Evolutionary conservation across 2,797 vertebrate species (phyloP), one percentile per base, ranked within the genome.

Genomic region (Pyrocephalus nanus): DNA sequence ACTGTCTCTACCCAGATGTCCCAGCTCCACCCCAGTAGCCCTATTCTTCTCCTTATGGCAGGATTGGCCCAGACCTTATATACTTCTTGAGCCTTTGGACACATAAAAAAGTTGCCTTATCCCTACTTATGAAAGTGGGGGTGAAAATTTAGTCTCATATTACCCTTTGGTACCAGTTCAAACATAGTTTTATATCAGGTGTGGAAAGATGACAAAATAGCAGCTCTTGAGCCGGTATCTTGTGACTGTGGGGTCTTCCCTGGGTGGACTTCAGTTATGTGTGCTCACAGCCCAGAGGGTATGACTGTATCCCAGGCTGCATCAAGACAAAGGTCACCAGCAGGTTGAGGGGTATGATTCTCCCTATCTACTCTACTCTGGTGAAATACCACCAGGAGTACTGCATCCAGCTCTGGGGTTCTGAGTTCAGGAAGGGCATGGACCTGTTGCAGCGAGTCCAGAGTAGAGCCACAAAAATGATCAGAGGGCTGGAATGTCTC

Each of bases 401-500:
- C 38, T 55, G n/a, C 3, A 0, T 75, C 10, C 69, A 71, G 20
- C 57, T 61, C 30, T 3, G 8, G 16, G 3, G 6, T 6, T 47
- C 20, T 26, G 26, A 54, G 6, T 6, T 17, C 9, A 43, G 12
- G 12, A 64, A 45, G 8, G 25, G 27, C 13, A 5, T 5, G 29
- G 32, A 34, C 22, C 25, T 0, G 0, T 9, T 34, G 7, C 11
- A 65, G 9, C 0, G 0, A 17, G 9, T 3, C 7, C 47, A 57
- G 38, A 55, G 30, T 3, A 51, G 29, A 16, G 38, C 4, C 65
- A 23, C 4, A 11, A 7, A 83, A 27, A 21, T 47, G 11, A 5
- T 70, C 8, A 12, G 30, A 21, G 30, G 23, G 3, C 6, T 86
- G n/a, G 22, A 32, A 2, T 57, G 6, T 4, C 14, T 64, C 14